Base-by-base conservation (phyloP, 1,140 invertebrate species). In the Caenorhabditis tropicalis region DNA sequence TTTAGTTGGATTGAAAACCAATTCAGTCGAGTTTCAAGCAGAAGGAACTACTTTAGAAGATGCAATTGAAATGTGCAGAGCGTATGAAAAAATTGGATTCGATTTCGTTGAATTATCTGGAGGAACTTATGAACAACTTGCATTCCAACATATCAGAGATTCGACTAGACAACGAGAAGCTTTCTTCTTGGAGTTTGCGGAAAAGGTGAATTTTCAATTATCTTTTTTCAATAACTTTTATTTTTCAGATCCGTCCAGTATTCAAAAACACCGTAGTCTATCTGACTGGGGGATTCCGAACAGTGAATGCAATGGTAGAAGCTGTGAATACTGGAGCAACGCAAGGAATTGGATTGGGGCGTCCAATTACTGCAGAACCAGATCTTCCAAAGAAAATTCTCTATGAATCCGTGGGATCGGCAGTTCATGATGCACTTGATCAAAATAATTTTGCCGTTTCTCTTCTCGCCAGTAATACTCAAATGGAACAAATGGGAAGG, bases 1-100 rank as follows among this genome's bases (percentile, higher is more conserved):
- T 49, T 79, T 89, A n/a, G 56, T 88, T 39, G 88, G 88, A 10
- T 60, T 89, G 21, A 89, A 88, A 48, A 83, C 88, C 4, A 88
- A 88, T 82, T 88, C 88, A 0, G 88, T 88, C 16, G 88, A 88
- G 46, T 89, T 83, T 33, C 88, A 86, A 74, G 9, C 65, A 39
- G 65, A 74, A 43, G 65, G 65, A 27, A 74, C 79, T 0, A 87
- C 80, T 31, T 31, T 48, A 0, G 74, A 88, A 36, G 87, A 87
- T 33, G 82, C 87, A 2, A 43, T 82, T 43, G 27, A 65, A 31
- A 85, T 82, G 51, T 83, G 83, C 65, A 74, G n/a, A 24, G 65
- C 65, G 9, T 74, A 74, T 74, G 65, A 74, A 74, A 43, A 74
- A 24, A 74, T 74, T 74, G 65, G 65, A 46, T 74, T 74, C 27